Evolutionary conservation across 2,113 vertebrate genomes (phyloP).

Genomic region (Pundamilia nyererei): DNA sequence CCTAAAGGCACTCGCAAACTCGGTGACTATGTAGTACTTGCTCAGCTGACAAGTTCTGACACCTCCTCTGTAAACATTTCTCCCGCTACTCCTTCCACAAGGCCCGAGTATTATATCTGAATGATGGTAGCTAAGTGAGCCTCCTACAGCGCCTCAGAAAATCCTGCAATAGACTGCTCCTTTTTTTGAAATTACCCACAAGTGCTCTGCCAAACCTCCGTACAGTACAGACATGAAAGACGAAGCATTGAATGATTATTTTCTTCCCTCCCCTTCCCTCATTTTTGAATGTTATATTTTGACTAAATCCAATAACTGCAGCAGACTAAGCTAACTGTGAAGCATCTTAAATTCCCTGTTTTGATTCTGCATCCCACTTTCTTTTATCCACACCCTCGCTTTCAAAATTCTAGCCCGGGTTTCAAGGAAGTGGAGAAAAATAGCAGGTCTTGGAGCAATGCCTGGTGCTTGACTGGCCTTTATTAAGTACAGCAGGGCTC

Average conservation of each 20-base stretch:
- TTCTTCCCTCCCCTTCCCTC: background rate
- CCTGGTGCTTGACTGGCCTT: conserved; percentile 83
- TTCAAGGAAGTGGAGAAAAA: conserved; percentile 78
- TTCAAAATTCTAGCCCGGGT: conserved; percentile 63
- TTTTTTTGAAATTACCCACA: background rate
- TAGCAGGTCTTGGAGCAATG: conserved; percentile 77
- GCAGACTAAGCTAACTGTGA: background rate
- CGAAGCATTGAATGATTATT: background rate
- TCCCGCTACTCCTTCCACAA: conserved; percentile 23
- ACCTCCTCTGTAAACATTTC: conserved; percentile 57
- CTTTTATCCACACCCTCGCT: conserved; percentile 15
- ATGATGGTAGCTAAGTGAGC: background rate
- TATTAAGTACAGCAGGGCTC: conserved; percentile 82
- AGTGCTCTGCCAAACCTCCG: background rate
- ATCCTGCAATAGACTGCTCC: background rate
- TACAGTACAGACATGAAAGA: background rate
- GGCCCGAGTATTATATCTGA: conserved; percentile 12
- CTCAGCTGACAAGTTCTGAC: conserved; percentile 58
- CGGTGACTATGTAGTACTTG: conserved; percentile 8
- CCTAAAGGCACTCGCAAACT: conserved; percentile 19
- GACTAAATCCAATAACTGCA: background rate
- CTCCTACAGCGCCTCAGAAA: background rate
- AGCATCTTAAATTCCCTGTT: conserved; percentile 6
- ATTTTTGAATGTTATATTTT: background rate
- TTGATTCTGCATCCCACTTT: background rate